phyloP scores from a whole-genome alignment of 2,113 vertebrate genomes.

The Corythornis madagascariensis region DNA sequence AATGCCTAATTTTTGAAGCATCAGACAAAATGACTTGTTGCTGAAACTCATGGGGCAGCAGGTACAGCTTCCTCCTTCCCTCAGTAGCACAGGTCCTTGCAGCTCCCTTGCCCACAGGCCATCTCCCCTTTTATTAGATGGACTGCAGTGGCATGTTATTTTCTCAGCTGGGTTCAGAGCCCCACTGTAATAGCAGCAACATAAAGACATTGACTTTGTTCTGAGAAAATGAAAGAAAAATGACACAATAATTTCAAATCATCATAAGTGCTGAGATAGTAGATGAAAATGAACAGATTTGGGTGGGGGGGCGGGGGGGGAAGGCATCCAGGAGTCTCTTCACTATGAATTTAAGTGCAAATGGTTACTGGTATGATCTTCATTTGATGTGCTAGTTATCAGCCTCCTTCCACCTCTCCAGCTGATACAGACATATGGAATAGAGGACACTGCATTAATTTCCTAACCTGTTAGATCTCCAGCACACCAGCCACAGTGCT shows the following conservation, averaged over 20 bases:
- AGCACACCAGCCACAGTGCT: neutral
- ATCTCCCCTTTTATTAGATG: neutral
- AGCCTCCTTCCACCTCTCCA: neutral
- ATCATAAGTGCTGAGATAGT: neutral
- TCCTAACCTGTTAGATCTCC: neutral
- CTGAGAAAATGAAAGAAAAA: slow-evolving; percentile 6
- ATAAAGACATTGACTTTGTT: neutral
- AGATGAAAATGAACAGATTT: neutral
- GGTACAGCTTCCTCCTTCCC: neutral
- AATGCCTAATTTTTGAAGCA: neutral
- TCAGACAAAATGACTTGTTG: neutral
- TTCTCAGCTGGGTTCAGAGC: neutral
- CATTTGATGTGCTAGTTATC: neutral
- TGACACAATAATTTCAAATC: neutral
- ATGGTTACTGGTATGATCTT: neutral
- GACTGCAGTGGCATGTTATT: neutral
- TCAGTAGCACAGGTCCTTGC: neutral
- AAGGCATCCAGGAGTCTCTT: neutral
- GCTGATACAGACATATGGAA: neutral
- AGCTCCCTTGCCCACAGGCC: neutral
- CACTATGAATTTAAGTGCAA: neutral
- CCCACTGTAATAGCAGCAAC: accelerated
- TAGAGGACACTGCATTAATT: neutral
- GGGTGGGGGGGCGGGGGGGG: neutral
- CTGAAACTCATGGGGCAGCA: neutral